Conservation (phyloP, 2,888 invertebrate genomes). For the Syrista parreyssii region DNA sequence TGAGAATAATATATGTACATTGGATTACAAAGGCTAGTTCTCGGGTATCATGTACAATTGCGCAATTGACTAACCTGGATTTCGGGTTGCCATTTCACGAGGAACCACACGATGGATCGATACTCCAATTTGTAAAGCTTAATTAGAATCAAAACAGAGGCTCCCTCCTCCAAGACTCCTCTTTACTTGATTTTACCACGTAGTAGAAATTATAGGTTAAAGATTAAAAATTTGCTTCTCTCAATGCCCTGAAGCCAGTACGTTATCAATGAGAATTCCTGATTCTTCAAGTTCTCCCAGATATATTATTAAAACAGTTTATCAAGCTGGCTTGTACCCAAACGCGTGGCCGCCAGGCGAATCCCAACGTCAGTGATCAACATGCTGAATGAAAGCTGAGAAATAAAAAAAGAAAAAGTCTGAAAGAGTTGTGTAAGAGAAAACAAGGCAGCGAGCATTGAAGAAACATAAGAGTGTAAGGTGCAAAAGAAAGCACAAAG, state of each 20-base stretch:
- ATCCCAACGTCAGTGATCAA: background rate
- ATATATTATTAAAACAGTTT: background rate
- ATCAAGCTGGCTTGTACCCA: constrained; percentile 18
- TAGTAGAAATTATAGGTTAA: background rate
- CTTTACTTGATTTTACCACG: background rate
- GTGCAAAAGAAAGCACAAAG: background rate
- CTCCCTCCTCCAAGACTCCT: background rate
- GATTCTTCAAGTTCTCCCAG: background rate
- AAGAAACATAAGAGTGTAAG: background rate
- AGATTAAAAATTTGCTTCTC: too few relatives aligned
- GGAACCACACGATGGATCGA: background rate
- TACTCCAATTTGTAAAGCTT: background rate
- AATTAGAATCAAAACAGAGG: background rate
- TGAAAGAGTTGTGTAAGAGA: background rate
- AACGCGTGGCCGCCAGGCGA: constrained; percentile 14
- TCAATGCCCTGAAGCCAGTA: background rate
- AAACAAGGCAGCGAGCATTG: background rate
- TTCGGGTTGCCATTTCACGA: background rate
- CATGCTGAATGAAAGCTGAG: background rate
- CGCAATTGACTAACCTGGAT: background rate
- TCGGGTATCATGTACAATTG: background rate
- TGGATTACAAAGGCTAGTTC: background rate
- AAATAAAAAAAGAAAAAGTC: background rate
- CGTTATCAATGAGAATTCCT: background rate
- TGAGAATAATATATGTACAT: background rate